phyloP scores from a whole-genome alignment of 2,113 vertebrate genomes.

The Rattus norvegicus region DNA sequence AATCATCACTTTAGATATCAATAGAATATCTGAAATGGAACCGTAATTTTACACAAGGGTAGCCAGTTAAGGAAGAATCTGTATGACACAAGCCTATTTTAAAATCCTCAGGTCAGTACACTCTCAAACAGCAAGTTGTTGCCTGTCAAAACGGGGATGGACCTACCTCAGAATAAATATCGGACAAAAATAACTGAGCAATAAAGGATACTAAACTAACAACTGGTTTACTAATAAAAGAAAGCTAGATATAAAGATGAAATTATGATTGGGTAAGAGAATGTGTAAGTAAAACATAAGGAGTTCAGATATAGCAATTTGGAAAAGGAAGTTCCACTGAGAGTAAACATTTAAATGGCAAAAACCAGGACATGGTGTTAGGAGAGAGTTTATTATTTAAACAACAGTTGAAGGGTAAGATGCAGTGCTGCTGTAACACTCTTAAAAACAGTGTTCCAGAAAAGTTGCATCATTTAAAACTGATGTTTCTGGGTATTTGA shows the following conservation, averaged over 20 bases:
- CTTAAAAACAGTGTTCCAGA: background rate
- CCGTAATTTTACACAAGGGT: background rate
- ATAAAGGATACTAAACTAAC: background rate
- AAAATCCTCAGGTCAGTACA: background rate
- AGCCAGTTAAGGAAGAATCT: background rate
- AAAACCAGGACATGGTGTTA: background rate
- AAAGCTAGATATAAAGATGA: background rate
- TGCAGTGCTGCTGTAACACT: background rate
- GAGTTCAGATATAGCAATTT: background rate
- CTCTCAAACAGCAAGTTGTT: background rate
- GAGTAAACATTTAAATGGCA: conserved; percentile 7
- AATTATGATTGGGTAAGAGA: background rate
- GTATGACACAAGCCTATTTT: background rate
- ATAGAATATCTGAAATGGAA: background rate
- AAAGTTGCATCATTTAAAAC: background rate
- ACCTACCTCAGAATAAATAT: conserved; percentile 20
- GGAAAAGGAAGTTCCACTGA: background rate
- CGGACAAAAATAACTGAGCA: background rate
- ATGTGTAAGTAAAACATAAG: background rate
- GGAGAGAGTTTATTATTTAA: conserved; percentile 6
- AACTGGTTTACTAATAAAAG: background rate
- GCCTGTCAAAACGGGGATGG: background rate
- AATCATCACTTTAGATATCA: background rate
- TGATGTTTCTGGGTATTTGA: background rate
- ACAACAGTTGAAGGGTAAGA: background rate